These are phyloP conservation scores for Boloria euphrosyne DNA, from an alignment of 2,888 invertebrate species.

Conservation along the genomic window DNA sequence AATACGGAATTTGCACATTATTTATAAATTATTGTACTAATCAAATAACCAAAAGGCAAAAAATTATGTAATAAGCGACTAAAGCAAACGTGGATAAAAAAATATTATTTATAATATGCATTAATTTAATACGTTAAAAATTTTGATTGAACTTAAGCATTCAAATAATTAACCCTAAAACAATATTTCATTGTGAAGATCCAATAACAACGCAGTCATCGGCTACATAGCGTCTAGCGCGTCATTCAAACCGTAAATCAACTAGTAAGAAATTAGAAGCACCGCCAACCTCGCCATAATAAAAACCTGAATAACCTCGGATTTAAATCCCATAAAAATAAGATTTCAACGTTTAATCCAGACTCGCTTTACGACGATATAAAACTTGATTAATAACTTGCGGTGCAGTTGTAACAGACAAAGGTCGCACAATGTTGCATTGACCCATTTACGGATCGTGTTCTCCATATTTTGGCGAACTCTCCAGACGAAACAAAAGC, in stretches of 20 bases:
- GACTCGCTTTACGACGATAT: slow-evolving; percentile 75
- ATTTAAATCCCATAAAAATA: slow-evolving; percentile 81
- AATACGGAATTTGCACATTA: not conserved
- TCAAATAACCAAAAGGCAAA: no score
- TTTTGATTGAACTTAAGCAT: not conserved
- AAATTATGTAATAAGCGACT: no score
- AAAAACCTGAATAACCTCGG: slow-evolving; percentile 72
- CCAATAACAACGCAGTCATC: slow-evolving; percentile 37
- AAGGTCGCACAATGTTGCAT: slow-evolving; percentile 72
- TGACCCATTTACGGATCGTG: slow-evolving; percentile 67
- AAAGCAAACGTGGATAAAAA: no score
- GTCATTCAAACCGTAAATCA: slow-evolving; percentile 67
- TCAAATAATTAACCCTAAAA: not conserved
- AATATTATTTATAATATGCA: no score
- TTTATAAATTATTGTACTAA: not conserved
- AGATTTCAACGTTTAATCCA: slow-evolving; percentile 78
- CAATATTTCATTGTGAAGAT: slow-evolving; percentile 47
- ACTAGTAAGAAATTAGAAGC: slow-evolving; percentile 71
- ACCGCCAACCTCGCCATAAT: slow-evolving; percentile 65
- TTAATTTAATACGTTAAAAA: no score
- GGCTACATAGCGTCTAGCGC: slow-evolving; percentile 71
- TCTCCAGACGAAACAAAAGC: slow-evolving; percentile 69
- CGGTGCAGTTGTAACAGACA: slow-evolving; percentile 54
- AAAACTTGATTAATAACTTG: slow-evolving; percentile 56
- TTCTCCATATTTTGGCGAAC: slow-evolving; percentile 70